Conservation (phyloP, 2,888 invertebrate genomes). For the Stenoptilia bipunctidactyla region DNA sequence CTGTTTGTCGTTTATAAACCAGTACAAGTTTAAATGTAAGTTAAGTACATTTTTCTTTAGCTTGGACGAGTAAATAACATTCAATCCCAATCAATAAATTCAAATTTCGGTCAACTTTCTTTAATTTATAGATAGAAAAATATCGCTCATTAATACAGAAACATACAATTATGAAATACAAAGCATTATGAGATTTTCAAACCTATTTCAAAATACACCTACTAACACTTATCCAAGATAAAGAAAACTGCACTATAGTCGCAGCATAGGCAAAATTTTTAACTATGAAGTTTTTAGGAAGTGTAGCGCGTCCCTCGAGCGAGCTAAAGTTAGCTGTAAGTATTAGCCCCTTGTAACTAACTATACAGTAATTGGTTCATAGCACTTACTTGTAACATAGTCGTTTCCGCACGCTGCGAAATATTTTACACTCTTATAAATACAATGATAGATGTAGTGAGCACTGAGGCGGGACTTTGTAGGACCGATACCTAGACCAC, state of each 20-base stretch:
- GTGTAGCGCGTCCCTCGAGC: conserved; percentile 8
- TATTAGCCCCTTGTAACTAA: conserved; percentile 7
- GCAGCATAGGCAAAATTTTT: neutral
- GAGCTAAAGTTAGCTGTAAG: conserved; percentile 8
- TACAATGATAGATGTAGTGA: conserved; percentile 1
- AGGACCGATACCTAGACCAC: too few species aligned
- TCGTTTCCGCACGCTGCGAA: conserved; percentile 33
- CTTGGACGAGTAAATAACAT: too few species aligned
- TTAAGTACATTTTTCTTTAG: too few species aligned
- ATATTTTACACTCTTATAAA: conserved; percentile 26
- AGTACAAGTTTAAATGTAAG: neutral
- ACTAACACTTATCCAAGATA: too few species aligned
- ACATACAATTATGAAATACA: too few species aligned
- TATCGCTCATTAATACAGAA: too few species aligned
- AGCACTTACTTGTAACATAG: conserved; percentile 29
- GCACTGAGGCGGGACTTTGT: neutral
- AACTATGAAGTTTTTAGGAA: neutral
- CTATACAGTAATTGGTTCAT: conserved; percentile 23
- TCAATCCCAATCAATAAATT: too few species aligned
- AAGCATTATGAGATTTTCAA: too few species aligned
- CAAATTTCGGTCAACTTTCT: too few species aligned
- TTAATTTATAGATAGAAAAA: too few species aligned
- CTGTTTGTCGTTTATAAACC: neutral
- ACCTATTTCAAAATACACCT: too few species aligned
- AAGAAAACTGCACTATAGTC: conserved; percentile 3